phyloP scores from a whole-genome alignment of 2,888 invertebrate species.

The Polyploca ridens region DNA sequence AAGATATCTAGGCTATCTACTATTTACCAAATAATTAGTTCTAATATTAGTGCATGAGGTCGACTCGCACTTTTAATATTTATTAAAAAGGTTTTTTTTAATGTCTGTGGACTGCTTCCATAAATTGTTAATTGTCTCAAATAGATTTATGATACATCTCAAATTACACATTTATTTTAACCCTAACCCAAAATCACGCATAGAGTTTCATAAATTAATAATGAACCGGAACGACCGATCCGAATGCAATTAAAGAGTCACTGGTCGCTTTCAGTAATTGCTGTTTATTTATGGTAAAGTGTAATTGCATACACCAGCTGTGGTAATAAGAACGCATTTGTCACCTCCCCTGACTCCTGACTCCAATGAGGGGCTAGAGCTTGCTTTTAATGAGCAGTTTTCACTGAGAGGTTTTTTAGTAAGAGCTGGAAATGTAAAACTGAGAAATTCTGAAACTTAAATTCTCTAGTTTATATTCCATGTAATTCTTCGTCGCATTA shows the following conservation, averaged over 20 bases:
- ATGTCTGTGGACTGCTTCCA: too few species aligned
- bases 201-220: not conserved
- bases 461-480: too few species aligned
- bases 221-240: slow-evolving; percentile 18
- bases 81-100: too few species aligned
- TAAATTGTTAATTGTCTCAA: not conserved
- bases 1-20: too few species aligned
- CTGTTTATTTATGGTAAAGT: slow-evolving; percentile 32
- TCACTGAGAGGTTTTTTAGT: not conserved
- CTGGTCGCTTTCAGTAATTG: slow-evolving; percentile 32
- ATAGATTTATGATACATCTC: not conserved
- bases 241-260: slow-evolving; percentile 28
- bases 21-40: too few species aligned
- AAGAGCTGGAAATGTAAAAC: not conserved
- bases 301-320: slow-evolving; percentile 38
- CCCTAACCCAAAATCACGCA: not conserved
- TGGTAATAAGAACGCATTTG: slow-evolving; percentile 12
- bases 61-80: too few species aligned
- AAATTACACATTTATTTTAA: not conserved
- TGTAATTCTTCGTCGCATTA: too few species aligned
- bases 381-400: not conserved
- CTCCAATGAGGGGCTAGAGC: not conserved
- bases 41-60: too few species aligned
- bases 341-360: not conserved
- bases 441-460: too few species aligned